Base-by-base conservation (phyloP, 2,113 vertebrate genomes). In the Saguinus imperator region DNA sequence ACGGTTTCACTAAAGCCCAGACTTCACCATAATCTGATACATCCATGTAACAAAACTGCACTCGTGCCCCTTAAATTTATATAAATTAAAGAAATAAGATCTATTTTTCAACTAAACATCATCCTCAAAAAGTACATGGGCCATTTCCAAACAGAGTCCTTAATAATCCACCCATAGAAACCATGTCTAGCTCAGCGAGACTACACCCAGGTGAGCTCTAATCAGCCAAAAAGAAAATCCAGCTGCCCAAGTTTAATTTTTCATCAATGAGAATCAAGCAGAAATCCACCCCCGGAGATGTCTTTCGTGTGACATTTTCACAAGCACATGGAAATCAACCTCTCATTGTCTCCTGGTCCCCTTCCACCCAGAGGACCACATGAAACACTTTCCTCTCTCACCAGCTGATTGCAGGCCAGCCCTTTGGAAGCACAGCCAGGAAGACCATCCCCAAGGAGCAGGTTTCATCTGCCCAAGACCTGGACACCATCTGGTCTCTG, bases 401-500 rank as follows among this genome's bases (percentile, higher is more conserved):
- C 1, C 98, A 99, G 99, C 98, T 99, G 43, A 98, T 99, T 75
- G 99, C 99, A 0, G 99, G 99, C 82, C 99, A 99, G 35, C 99
- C 99, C 0, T 99, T 99, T 0, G 99, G 99, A 96, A 99, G 99
- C 58, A 99, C 99, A 0, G 97, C 98, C 97, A 99, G 99, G 98
- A 99, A 99, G 98, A 99, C 98, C 76, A 99, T 99, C 89, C 99
- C 99, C 66, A 98, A 97, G 82, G 99, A 99, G 86, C 99, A 99
- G 1, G 25, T 99, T 2, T 37, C 97, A 1, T 99, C 99, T 1
- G 99, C 99, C 55, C 99, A 99, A 32, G 99, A 99, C 97, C 98
- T 99, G 98, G 99, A 99, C 98, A 99, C 99, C 98, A 99, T 99
- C 98, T 99, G 99, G 99, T 99, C 99, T 85, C 99, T 99, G 0